Evolutionary conservation across 1,140 invertebrate genomes (phyloP).

Genomic region (Aculops lycopersici): DNA sequence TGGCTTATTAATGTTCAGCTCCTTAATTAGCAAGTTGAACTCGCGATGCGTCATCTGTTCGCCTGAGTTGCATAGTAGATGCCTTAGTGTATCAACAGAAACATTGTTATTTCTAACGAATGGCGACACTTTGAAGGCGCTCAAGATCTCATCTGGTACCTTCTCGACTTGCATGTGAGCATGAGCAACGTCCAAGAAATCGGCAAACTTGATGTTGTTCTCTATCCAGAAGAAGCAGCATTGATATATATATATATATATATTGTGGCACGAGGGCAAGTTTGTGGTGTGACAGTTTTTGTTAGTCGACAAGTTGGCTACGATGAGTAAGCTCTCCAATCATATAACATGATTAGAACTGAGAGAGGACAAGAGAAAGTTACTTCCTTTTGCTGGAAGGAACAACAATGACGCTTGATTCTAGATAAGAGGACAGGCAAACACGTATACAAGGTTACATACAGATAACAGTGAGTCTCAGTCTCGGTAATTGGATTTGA

Average conservation of each 20-base stretch:
- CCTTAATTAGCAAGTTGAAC: constrained; percentile 17
- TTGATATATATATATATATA: constrained; percentile 3
- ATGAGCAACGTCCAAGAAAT: constrained; percentile 80
- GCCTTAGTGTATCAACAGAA: constrained; percentile 42
- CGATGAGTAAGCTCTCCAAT: constrained; percentile 1
- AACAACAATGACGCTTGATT: too few species aligned
- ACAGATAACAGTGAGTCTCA: too few species aligned
- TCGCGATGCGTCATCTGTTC: constrained; percentile 18
- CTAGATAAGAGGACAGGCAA: too few species aligned
- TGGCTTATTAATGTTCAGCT: not conserved
- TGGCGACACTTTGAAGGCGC: constrained; percentile 43
- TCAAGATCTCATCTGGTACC: constrained; percentile 51
- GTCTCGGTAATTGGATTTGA: too few species aligned
- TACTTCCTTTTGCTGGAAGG: not conserved
- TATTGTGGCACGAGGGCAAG: not conserved
- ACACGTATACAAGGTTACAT: too few species aligned
- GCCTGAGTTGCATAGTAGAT: constrained; percentile 53
- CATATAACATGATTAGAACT: not conserved
- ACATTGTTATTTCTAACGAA: constrained; percentile 14
- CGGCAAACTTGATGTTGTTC: constrained; percentile 72
- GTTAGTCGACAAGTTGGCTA: constrained; percentile 3
- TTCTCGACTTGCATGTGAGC: constrained; percentile 52
- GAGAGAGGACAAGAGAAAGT: too few species aligned
- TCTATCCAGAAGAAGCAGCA: constrained; percentile 19
- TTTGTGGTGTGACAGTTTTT: constrained; percentile 8